phyloP scores from a whole-genome alignment of 2,113 vertebrate species.

The Synchiropus splendidus region DNA sequence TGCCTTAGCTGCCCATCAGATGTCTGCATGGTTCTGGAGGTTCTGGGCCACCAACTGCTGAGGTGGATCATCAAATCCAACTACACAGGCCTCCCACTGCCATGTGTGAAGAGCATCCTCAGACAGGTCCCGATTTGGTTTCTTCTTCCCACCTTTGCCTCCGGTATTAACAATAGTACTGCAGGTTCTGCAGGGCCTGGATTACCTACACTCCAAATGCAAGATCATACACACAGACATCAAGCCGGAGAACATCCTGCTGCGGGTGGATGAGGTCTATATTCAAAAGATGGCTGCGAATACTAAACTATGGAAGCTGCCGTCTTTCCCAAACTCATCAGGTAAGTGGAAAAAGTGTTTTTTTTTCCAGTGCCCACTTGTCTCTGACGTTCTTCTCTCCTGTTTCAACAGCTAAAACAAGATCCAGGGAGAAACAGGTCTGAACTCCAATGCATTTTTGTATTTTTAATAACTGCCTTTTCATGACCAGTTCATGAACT shows the following conservation, averaged over 20 bases:
- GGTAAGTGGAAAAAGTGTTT: slow-evolving; percentile 69
- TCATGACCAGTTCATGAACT: background rate
- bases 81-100: slow-evolving; percentile 88
- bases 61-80: slow-evolving; percentile 95
- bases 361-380: background rate
- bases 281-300: slow-evolving; percentile 80
- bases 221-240: slow-evolving; percentile 95
- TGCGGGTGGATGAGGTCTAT: slow-evolving; percentile 83
- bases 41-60: slow-evolving; percentile 88
- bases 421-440: slow-evolving; percentile 47
- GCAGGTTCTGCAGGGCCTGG: slow-evolving; percentile 90
- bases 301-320: slow-evolving; percentile 84
- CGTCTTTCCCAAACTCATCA: slow-evolving; percentile 72
- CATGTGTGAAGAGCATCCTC: slow-evolving; percentile 89
- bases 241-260: slow-evolving; percentile 92
- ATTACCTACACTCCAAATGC: slow-evolving; percentile 94
- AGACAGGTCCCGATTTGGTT: slow-evolving; percentile 79
- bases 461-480: background rate
- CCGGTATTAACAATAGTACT: background rate
- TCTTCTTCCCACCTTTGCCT: background rate
- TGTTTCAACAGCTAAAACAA: slow-evolving; percentile 32
- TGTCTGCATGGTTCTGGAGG: slow-evolving; percentile 96
- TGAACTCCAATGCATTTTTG: background rate
- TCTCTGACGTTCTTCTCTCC: background rate
- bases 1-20: slow-evolving; percentile 60